Percentiles rank a stretch among this genome's conserved stretches.
Evolutionary conservation across 37 sponge, comb jelly and placozoan species (phyloP).

Genomic region (Axinella damicornis): DNA sequence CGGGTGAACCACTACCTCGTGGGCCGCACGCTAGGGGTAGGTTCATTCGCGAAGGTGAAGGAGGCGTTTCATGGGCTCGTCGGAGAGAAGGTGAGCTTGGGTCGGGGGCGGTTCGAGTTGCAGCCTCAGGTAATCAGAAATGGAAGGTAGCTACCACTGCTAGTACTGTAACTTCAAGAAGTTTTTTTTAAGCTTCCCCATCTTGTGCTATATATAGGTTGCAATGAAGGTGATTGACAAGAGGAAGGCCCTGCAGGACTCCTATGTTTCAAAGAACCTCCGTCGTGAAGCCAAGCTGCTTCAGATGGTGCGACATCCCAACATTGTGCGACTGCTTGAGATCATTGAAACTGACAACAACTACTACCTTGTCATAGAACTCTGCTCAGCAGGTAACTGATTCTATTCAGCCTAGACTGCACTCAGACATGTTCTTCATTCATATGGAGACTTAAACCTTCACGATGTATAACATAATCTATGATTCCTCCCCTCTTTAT

Average conservation of each 20-base stretch:
- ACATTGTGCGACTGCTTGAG: conserved; percentile 91
- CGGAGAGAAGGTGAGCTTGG: conserved; percentile 92
- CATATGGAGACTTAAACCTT: no score
- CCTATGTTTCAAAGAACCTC: conserved; percentile 90
- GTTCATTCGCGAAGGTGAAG: conserved; percentile 97
- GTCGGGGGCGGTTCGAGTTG: no score
- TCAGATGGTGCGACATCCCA: conserved; percentile 86
- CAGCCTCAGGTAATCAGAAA: no score
- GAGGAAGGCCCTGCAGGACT: conserved; percentile 79
- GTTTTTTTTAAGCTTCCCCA: no score
- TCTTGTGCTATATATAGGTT: conserved; percentile 59
- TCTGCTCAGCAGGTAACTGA: no score
- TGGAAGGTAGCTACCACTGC: no score
- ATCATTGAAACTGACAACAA: conserved; percentile 97
- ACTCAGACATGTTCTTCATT: no score
- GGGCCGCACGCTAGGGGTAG: conserved; percentile 89
- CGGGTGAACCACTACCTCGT: conserved; percentile 89
- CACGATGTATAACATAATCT: no score
- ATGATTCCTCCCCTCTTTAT: no score
- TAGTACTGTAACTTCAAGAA: no score
- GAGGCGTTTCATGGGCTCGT: conserved; percentile 90
- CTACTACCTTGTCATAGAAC: conserved; percentile 94
- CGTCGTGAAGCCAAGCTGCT: conserved; percentile 92
- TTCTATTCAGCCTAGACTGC: no score
- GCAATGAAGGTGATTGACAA: conserved; percentile 98